Conservation (phyloP, 2,888 invertebrate species). For the Drosophila phalerata region DNA sequence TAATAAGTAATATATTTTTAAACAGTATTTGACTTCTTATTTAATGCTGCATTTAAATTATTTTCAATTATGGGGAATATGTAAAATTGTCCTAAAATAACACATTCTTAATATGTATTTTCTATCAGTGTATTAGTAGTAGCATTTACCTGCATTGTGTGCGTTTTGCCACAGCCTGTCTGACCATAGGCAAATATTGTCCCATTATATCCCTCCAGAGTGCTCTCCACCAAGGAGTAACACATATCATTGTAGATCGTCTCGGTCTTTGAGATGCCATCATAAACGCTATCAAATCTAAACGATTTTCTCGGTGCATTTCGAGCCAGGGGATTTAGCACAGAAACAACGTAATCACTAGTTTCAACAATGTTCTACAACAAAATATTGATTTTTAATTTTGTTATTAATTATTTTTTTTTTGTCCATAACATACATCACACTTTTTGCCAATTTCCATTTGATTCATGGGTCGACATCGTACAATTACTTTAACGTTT, state of each 20-base stretch:
- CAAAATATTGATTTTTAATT: neutral
- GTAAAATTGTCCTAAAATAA: too few relatives aligned
- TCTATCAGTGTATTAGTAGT: too few relatives aligned
- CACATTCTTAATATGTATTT: too few relatives aligned
- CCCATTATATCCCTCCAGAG: conserved; percentile 96
- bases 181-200: conserved; percentile 97
- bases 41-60: too few relatives aligned
- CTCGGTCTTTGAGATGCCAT: conserved; percentile 92
- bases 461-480: conserved; percentile 93
- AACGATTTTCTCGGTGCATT: conserved; percentile 89
- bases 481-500: conserved; percentile 83
- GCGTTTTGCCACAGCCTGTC: conserved; percentile 96
- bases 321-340: conserved; percentile 88
- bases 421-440: conserved; percentile 51
- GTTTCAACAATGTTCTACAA: conserved; percentile 89
- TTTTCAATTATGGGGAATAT: too few relatives aligned
- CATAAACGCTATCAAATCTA: conserved; percentile 94
- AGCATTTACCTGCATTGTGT: conserved; percentile 93
- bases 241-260: conserved; percentile 95
- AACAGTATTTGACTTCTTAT: too few relatives aligned
- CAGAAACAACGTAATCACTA: conserved; percentile 88
- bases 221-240: conserved; percentile 93
- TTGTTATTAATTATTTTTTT: neutral
- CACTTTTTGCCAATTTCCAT: conserved; percentile 90
- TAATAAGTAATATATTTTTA: too few relatives aligned